Base-by-base conservation (phyloP, 2,797 vertebrate species). In the Botia almorhae region DNA sequence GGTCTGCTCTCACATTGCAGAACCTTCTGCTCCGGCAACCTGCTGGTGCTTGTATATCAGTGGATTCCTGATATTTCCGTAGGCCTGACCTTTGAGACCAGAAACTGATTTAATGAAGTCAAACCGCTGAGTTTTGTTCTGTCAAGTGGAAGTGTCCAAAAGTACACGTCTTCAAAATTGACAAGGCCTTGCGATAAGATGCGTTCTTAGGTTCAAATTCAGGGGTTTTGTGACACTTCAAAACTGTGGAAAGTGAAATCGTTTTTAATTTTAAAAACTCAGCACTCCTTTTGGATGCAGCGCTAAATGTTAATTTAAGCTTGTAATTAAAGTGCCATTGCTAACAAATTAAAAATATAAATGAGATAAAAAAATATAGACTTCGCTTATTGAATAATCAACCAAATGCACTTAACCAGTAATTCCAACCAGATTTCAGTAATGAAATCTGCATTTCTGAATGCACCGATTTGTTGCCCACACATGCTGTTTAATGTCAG, bases 1-100 rank as follows among this genome's bases (percentile, higher is more conserved):
- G 90, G 85, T 89, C 90, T n/a, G 70, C 85, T 90, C 91, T 91
- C 90, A 88, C 76, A 51, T 93, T 93, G 91, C 91, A 91, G 76
- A 76, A 80, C 82, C 74, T 71, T 80, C 70, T 80, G 78, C 51
- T 67, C 23, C 0, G 60, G 13, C 69, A 78, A 21, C 56, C 68
- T 63, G 69, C 69, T 53, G 51, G 58, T 23, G 50, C n/a, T 36
- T 17, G 2, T 21, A 48, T 33, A 21, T 21, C 19, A 14, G 16
- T 13, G 6, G 3, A 43, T 39, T 33, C 21, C 39, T 73, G 26
- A 77, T 51, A 71, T 46, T 71, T 64, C 23, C 13, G 46, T 70
- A 36, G 17, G 48, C 56, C 26, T 70, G n/a, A 14, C 23, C 16
- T 36, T 36, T 46, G 23, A 21, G 23, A 46, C 11, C 56, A 21